Evolutionary conservation across 2,113 vertebrate species (phyloP).

Genomic region (Nansenia antarctica): DNA sequence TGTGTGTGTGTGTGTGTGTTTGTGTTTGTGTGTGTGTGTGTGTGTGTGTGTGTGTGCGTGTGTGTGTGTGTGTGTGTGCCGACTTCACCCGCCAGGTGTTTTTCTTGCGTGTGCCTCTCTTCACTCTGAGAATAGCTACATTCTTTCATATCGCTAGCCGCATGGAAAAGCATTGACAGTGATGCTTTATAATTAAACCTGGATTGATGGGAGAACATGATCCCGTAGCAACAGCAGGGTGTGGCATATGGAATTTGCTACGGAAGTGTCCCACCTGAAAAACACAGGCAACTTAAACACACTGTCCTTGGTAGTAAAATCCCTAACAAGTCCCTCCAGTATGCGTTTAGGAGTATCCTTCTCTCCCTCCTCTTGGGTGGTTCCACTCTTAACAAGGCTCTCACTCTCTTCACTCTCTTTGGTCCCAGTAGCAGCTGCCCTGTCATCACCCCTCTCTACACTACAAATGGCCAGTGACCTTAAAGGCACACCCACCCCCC

Average conservation of each 20-base stretch:
- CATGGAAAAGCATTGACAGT: conserved; percentile 28
- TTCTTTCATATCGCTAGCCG: conserved; percentile 35
- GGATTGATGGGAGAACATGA: conserved; percentile 17
- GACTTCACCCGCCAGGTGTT: neutral
- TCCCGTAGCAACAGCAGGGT: conserved; percentile 43
- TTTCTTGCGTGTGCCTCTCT: conserved; percentile 13
- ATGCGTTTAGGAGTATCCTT: neutral
- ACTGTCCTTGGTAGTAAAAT: no score
- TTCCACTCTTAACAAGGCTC: neutral
- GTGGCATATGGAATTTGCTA: neutral
- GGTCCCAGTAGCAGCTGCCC: conserved; percentile 27
- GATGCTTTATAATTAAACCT: conserved; percentile 66
- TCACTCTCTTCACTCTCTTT: neutral
- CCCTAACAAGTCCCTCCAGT: no score
- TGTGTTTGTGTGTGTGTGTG: neutral
- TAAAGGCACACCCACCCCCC: neutral
- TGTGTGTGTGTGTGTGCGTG: neutral
- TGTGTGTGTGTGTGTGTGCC: conserved; percentile 4
- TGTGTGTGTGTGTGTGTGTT: neutral
- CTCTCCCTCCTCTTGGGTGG: neutral
- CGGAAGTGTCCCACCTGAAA: no score
- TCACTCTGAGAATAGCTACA: conserved; percentile 51
- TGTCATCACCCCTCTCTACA: conserved; percentile 20
- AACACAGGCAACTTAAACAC: neutral
- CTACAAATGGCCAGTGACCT: neutral